phyloP scores from a whole-genome alignment of 2,113 vertebrate species.

The Glaucomys volans region DNA sequence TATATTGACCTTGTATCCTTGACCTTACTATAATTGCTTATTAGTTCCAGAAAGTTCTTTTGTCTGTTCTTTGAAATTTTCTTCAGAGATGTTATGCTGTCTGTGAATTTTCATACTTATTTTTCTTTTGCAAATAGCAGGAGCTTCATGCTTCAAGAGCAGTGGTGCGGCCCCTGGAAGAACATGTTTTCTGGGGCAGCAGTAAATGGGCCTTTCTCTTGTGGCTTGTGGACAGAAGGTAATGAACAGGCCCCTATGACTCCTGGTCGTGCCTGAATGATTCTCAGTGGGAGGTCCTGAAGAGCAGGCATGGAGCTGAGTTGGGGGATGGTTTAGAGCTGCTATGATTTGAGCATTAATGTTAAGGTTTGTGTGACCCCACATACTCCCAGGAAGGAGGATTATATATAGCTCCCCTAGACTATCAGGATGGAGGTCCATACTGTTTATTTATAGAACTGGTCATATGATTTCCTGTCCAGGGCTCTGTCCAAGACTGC shows the following conservation, averaged over 20 bases:
- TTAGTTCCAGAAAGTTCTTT: not conserved
- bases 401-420: fast-evolving
- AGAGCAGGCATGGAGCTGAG: not conserved
- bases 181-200: not conserved
- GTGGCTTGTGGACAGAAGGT: not conserved
- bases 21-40: not conserved
- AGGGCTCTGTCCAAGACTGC: not conserved
- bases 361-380: not conserved
- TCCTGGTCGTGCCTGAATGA: not conserved
- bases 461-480: too few relatives aligned
- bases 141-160: not conserved
- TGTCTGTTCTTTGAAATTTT: not conserved
- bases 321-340: not conserved
- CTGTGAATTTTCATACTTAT: not conserved
- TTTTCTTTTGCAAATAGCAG: not conserved
- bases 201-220: too few relatives aligned
- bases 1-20: not conserved
- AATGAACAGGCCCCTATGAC: not conserved
- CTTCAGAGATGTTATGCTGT: too few relatives aligned
- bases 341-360: not conserved
- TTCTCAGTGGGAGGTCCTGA: not conserved
- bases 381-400: too few relatives aligned
- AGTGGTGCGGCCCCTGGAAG: too few relatives aligned
- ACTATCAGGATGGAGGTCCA: not conserved
- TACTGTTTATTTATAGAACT: not conserved